phyloP scores from a whole-genome alignment of 2,797 vertebrate genomes.

The Sebastes itinus region DNA sequence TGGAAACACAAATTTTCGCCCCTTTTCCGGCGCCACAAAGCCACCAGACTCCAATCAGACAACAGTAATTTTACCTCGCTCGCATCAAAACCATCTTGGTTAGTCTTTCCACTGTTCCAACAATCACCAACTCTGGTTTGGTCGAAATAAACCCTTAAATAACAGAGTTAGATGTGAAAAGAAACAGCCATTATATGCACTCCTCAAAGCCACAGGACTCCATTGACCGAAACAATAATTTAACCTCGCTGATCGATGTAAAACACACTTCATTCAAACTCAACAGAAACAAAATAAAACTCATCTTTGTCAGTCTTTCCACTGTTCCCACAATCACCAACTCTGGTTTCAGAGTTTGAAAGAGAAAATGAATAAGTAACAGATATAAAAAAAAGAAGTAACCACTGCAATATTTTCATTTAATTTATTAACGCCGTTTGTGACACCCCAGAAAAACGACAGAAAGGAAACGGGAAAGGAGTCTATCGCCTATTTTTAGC shows the following conservation, averaged over 20 bases:
- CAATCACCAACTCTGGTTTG: background rate
- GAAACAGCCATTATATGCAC: too few relatives aligned
- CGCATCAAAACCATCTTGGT: background rate
- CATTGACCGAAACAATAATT: background rate
- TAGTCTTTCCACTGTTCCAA: background rate
- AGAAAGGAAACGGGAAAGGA: background rate
- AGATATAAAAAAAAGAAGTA: background rate
- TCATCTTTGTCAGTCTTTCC: background rate
- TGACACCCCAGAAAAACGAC: too few relatives aligned
- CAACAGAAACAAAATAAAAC: background rate
- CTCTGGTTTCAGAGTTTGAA: background rate
- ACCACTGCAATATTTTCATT: fast-evolving
- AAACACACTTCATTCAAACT: background rate
- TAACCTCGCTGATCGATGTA: fast-evolving
- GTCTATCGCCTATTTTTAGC: background rate
- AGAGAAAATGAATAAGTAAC: background rate
- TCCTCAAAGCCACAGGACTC: background rate
- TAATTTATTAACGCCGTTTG: fast-evolving
- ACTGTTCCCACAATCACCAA: background rate
- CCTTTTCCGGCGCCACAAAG: too few relatives aligned
- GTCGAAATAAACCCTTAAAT: too few relatives aligned
- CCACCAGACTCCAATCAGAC: too few relatives aligned
- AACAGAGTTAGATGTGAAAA: fast-evolving
- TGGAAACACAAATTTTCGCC: too few relatives aligned
- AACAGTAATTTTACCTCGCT: too few relatives aligned